Evolutionary conservation across 2,113 vertebrate species (phyloP).

Genomic region (Desmodus rotundus): DNA sequence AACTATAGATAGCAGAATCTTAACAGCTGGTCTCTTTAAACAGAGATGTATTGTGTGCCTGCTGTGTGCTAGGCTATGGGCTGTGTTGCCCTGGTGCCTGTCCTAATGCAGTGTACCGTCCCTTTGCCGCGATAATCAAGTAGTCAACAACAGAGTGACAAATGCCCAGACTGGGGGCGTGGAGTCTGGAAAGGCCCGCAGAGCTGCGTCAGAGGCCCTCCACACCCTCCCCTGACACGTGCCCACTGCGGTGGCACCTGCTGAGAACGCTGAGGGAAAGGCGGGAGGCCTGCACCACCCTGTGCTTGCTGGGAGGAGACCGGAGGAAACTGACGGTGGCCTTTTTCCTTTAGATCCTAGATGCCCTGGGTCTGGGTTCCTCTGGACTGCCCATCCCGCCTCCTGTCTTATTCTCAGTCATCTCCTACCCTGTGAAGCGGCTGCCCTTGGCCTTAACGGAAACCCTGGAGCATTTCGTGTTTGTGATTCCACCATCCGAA

Average conservation of each 20-base stretch:
- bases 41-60: neutral
- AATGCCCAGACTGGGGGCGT: rapidly evolving
- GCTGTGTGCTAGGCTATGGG: neutral
- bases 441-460: conserved; percentile 15
- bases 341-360: conserved; percentile 83
- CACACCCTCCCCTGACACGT: neutral
- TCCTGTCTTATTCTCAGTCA: conserved; percentile 81
- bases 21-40: neutral
- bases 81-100: neutral
- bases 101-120: neutral
- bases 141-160: neutral
- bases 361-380: conserved; percentile 84
- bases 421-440: conserved; percentile 83
- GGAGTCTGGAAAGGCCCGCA: neutral
- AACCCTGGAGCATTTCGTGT: conserved; percentile 79
- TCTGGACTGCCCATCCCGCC: conserved; percentile 83
- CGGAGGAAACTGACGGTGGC: neutral
- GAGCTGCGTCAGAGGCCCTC: neutral
- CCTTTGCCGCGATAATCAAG: neutral
- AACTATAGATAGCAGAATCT: neutral
- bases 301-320: neutral
- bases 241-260: rapidly evolving
- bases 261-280: neutral
- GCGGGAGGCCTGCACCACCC: no score
- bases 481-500: conserved; percentile 72